These are phyloP conservation scores for Lepus townsendii DNA, from an alignment of 2,797 vertebrate species.

Conservation along the genomic window DNA sequence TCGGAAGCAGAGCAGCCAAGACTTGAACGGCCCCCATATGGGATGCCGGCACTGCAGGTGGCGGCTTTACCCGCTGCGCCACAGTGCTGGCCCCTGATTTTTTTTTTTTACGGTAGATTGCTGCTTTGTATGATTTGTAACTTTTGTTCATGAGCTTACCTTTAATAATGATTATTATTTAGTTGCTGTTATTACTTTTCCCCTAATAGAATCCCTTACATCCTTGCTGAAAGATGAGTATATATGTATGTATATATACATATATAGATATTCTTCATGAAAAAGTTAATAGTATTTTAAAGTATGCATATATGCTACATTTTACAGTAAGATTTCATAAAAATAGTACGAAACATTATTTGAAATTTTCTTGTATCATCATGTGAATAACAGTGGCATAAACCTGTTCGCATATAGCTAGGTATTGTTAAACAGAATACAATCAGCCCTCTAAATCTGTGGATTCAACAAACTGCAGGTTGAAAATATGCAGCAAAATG, in stretches of 20 bases:
- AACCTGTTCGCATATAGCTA: background rate
- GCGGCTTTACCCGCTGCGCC: too few relatives aligned
- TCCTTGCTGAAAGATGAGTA: background rate
- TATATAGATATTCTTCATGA: background rate
- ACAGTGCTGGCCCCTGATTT: background rate
- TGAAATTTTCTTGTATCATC: background rate
- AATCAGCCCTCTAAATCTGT: too few relatives aligned
- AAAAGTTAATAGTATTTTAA: slow-evolving; percentile 13
- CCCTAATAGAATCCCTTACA: background rate
- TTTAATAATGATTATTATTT: background rate
- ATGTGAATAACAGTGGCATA: background rate
- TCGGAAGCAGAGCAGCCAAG: too few relatives aligned
- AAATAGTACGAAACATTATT: slow-evolving; percentile 3
- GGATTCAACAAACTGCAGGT: too few relatives aligned
- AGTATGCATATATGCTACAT: background rate
- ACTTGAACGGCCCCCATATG: too few relatives aligned
- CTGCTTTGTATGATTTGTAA: background rate
- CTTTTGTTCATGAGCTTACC: slow-evolving; percentile 1
- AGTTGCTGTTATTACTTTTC: background rate
- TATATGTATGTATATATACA: background rate
- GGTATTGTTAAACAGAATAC: background rate
- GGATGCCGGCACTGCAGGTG: too few relatives aligned
- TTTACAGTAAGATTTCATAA: background rate
- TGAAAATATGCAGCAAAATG: too few relatives aligned
- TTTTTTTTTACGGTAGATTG: background rate